Conservation (phyloP, 2,797 vertebrate genomes). For the Melanotaenia maccullochi region DNA sequence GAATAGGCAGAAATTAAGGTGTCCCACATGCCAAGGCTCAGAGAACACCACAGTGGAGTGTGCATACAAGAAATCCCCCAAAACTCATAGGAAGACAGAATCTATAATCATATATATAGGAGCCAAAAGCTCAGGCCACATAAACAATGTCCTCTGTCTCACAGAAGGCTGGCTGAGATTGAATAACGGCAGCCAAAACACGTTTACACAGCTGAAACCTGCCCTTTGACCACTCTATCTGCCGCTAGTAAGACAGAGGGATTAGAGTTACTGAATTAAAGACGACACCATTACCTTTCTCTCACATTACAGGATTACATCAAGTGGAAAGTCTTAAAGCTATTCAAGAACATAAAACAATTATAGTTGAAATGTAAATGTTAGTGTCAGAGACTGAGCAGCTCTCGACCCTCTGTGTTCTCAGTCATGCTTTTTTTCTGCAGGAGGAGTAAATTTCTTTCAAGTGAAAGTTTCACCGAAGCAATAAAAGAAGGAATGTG, state of each 20-base stretch:
- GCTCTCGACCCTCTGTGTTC: constrained; percentile 5
- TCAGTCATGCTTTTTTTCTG: constrained; percentile 26
- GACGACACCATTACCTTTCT: constrained; percentile 46
- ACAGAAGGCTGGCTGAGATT: constrained; percentile 9
- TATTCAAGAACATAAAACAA: constrained; percentile 32
- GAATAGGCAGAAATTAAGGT: constrained; percentile 28
- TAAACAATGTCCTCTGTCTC: background rate
- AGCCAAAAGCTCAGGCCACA: constrained; percentile 13
- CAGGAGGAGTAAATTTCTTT: constrained; percentile 32
- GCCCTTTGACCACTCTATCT: constrained; percentile 46
- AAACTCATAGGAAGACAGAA: constrained; percentile 7
- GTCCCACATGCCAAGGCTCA: constrained; percentile 54
- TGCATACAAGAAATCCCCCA: background rate
- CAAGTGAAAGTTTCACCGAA: constrained; percentile 37
- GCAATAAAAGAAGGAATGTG: constrained; percentile 25
- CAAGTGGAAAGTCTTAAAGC: constrained; percentile 27
- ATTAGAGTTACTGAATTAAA: constrained; percentile 56
- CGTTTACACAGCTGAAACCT: constrained; percentile 40
- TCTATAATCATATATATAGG: background rate
- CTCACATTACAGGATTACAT: constrained; percentile 58
- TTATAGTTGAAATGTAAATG: constrained; percentile 11
- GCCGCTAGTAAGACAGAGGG: constrained; percentile 22
- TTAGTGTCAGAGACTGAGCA: constrained; percentile 22
- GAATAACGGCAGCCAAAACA: constrained; percentile 31
- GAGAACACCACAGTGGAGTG: background rate